These are phyloP conservation scores for Heliothis subflexa DNA, from an alignment of 1,140 invertebrate genomes.

Conservation along the genomic window DNA sequence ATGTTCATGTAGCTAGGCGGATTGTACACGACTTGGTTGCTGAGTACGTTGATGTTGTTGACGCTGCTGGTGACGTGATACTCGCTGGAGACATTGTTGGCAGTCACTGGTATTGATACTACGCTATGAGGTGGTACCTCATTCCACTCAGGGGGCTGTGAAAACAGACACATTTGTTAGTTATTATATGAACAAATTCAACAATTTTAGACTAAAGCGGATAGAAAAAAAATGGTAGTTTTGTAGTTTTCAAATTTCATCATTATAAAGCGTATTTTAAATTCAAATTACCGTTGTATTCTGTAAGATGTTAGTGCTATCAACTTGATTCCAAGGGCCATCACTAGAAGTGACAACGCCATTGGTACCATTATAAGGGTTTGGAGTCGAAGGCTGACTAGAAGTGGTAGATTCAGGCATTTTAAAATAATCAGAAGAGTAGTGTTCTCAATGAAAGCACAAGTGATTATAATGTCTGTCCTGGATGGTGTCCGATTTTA, in stretches of 20 bases:
- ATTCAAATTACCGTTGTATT: conserved; percentile 57
- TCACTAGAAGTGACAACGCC: conserved; percentile 47
- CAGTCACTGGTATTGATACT: conserved; percentile 28
- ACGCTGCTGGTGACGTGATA: conserved; percentile 16
- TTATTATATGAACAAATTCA: neutral
- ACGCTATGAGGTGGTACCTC: conserved; percentile 2
- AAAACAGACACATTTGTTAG: conserved; percentile 8
- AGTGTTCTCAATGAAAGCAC: conserved; percentile 56
- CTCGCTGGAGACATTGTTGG: conserved; percentile 2
- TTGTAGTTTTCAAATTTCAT: neutral
- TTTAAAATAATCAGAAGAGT: conserved; percentile 4
- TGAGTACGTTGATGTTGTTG: conserved; percentile 2
- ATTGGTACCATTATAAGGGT: neutral
- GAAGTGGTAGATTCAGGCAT: conserved; percentile 25
- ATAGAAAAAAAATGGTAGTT: no score
- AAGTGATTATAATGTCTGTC: conserved; percentile 58
- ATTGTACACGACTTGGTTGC: neutral
- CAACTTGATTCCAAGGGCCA: conserved; percentile 54
- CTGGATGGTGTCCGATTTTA: conserved; percentile 56
- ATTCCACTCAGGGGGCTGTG: conserved; percentile 48
- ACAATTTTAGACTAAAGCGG: no score
- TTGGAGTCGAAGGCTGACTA: conserved; percentile 40
- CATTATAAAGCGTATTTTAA: neutral
- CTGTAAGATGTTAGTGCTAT: conserved; percentile 37
- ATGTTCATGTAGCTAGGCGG: conserved; percentile 30